Percentiles rank a stretch among this genome's conserved stretches.
Conservation (phyloP, 2,888 invertebrate species). For the Alviniconcha strummeri region DNA sequence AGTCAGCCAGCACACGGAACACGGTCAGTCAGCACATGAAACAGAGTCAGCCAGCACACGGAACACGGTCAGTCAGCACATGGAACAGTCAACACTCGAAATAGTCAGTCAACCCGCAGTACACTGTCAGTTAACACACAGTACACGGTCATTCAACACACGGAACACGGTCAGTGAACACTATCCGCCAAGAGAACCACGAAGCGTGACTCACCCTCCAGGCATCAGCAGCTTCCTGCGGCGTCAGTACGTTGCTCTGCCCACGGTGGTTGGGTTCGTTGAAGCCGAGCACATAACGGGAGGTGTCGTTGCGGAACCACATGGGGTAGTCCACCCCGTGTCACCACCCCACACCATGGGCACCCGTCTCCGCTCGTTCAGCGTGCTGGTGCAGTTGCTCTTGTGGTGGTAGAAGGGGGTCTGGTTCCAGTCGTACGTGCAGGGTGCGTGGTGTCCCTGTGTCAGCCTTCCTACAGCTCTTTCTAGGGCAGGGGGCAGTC, state of each 20-base stretch:
- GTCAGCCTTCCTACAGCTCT: no score
- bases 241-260: conserved; percentile 49
- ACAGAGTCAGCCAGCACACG: no score
- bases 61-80: no score
- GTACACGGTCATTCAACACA: no score
- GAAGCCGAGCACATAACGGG: conserved; percentile 45
- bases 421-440: conserved; percentile 35
- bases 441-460: no score
- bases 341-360: conserved; percentile 37
- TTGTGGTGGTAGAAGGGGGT: conserved; percentile 28
- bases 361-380: conserved; percentile 17
- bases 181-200: not conserved
- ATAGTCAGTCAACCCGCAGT: no score
- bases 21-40: no score
- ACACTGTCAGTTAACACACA: no score
- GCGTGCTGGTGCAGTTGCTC: conserved; percentile 13
- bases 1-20: no score
- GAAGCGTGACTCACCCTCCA: conserved; percentile 42
- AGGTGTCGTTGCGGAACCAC: conserved; percentile 31
- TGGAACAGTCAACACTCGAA: no score
- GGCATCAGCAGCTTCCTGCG: conserved; percentile 45
- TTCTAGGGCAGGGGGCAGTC: no score
- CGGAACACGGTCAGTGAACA: no score
- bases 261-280: conserved; percentile 53
- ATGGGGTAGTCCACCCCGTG: conserved; percentile 26